phyloP scores from a whole-genome alignment of 2,888 invertebrate species.

The Tholera decimalis region DNA sequence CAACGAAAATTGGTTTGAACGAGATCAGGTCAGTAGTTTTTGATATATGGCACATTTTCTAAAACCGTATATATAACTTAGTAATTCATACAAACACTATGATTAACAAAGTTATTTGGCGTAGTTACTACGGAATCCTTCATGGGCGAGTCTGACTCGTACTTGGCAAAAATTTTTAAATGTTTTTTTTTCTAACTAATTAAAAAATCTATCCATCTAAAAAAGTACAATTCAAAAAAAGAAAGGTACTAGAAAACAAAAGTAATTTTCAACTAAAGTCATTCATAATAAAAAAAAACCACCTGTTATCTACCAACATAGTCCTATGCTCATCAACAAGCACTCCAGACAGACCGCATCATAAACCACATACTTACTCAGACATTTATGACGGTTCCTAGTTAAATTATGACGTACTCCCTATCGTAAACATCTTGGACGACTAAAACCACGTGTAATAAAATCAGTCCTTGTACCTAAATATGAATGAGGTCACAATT shows the following conservation, averaged over 20 bases:
- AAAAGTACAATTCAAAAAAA: too few relatives aligned
- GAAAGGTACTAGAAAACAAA: background rate
- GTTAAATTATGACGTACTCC: constrained; percentile 37
- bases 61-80: too few relatives aligned
- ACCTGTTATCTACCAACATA: background rate
- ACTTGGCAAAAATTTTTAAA: too few relatives aligned
- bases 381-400: constrained; percentile 37
- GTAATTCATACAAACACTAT: too few relatives aligned
- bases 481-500: constrained; percentile 26
- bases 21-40: too few relatives aligned
- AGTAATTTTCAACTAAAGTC: background rate
- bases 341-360: constrained; percentile 7
- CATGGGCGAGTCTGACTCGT: too few relatives aligned
- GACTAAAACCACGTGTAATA: constrained; percentile 35
- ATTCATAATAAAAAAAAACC: background rate
- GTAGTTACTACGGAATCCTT: too few relatives aligned
- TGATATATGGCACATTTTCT: too few relatives aligned
- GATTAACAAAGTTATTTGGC: too few relatives aligned
- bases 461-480: constrained; percentile 16
- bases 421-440: constrained; percentile 38
- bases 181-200: too few relatives aligned
- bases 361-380: constrained; percentile 20
- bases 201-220: too few relatives aligned
- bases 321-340: background rate
- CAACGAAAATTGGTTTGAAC: too few relatives aligned